phyloP scores from a whole-genome alignment of 1,140 invertebrate genomes.

The Tetramorium parvispinum region DNA sequence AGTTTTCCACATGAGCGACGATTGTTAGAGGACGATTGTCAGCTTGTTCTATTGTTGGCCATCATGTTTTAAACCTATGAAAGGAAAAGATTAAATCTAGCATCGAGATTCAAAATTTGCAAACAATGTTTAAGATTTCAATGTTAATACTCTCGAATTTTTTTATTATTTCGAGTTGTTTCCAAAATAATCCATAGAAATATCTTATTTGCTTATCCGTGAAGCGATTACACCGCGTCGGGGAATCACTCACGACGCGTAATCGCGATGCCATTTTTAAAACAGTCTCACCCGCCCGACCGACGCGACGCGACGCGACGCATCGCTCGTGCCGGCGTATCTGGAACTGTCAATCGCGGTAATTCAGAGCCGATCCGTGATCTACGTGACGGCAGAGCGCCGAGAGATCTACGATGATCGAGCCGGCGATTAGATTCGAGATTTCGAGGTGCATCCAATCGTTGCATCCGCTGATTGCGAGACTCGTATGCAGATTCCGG shows the following conservation, averaged over 20 bases:
- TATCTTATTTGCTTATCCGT: not conserved
- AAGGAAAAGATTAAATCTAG: not conserved
- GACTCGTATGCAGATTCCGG: conserved; percentile 51
- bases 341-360: conserved; percentile 32
- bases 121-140: not conserved
- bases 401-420: conserved; percentile 52
- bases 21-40: not conserved
- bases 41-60: not conserved
- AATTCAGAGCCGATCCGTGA: conserved; percentile 25
- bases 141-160: not conserved
- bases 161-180: not conserved
- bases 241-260: not conserved
- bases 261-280: conserved; percentile 16
- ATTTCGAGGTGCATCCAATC: conserved; percentile 61
- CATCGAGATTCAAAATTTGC: not conserved
- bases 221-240: not conserved
- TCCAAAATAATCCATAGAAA: not conserved
- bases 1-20: conserved; percentile 10
- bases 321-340: not conserved
- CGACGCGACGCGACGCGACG: no score
- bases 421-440: conserved; percentile 56
- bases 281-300: not conserved
- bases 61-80: not conserved
- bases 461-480: conserved; percentile 59
- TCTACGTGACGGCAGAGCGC: not conserved